Conservation (phyloP, 1,140 invertebrate genomes). For the Lepidotrigona ventralis region DNA sequence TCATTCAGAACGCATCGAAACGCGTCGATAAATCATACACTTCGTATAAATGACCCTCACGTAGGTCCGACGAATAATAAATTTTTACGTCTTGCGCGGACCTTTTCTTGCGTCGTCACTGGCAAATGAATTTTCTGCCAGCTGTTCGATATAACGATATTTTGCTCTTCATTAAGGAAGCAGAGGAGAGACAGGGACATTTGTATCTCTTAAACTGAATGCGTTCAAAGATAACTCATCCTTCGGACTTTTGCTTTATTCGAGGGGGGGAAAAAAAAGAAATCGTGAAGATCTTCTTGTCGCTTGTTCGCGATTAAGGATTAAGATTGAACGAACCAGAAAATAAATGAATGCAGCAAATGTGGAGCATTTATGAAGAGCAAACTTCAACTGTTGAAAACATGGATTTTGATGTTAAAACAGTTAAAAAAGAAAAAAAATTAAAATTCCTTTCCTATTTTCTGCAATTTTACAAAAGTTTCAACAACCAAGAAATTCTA, state of each 20-base stretch:
- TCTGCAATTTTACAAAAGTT: background rate
- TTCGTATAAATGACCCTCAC: constrained; percentile 25
- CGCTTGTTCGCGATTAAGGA: background rate
- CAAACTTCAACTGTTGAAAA: background rate
- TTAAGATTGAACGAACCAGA: background rate
- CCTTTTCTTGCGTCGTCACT: constrained; percentile 18
- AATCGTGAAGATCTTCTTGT: background rate
- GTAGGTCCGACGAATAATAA: constrained; percentile 34
- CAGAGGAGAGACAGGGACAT: background rate
- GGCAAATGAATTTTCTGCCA: constrained; percentile 37
- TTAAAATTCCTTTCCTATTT: background rate
- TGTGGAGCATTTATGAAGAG: background rate
- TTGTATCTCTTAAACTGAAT: background rate
- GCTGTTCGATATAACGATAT: constrained; percentile 5
- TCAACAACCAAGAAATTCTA: no score
- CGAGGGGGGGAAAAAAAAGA: no score
- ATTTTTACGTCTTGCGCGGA: constrained; percentile 28
- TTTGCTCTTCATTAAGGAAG: background rate
- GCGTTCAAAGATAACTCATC: background rate
- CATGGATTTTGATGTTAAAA: background rate
- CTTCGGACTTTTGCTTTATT: background rate
- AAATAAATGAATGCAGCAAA: background rate
- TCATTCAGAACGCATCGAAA: constrained; percentile 34
- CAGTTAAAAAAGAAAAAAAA: background rate
- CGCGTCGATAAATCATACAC: constrained; percentile 49